Evolutionary conservation across 1,140 invertebrate species (phyloP).

Genomic region (Hylyphantes graminicola): DNA sequence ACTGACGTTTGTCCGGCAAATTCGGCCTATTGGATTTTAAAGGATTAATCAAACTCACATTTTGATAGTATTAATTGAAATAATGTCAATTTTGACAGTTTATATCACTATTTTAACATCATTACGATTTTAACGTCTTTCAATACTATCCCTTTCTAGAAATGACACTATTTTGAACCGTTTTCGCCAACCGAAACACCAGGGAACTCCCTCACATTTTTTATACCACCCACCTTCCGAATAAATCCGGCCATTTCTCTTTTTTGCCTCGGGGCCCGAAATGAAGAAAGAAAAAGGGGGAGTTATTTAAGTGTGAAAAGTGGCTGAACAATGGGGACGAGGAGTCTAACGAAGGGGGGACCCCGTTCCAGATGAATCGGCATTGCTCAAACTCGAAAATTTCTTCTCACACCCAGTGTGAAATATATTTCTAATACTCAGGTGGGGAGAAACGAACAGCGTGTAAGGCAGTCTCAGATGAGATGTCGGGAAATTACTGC

Average conservation of each 20-base stretch:
- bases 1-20: too few relatives aligned
- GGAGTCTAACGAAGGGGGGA: constrained; percentile 26
- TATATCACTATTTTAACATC: too few relatives aligned
- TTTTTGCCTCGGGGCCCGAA: neutral
- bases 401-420: neutral
- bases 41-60: too few relatives aligned
- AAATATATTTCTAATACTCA: constrained; percentile 32
- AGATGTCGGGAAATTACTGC: too few relatives aligned
- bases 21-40: too few relatives aligned
- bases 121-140: too few relatives aligned
- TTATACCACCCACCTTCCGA: constrained; percentile 25
- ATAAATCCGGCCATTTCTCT: constrained; percentile 27
- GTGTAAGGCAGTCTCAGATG: too few relatives aligned
- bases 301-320: constrained; percentile 56
- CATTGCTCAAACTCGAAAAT: constrained; percentile 24
- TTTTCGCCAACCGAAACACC: too few relatives aligned
- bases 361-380: constrained; percentile 36
- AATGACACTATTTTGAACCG: too few relatives aligned
- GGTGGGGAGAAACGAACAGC: neutral
- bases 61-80: too few relatives aligned
- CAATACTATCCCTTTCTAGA: too few relatives aligned
- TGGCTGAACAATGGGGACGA: constrained; percentile 40
- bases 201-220: neutral
- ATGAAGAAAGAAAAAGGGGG: neutral
- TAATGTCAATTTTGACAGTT: too few relatives aligned